Percentiles rank a stretch among this genome's conserved stretches.
phyloP scores from a whole-genome alignment of 53 echinoderm and acorn worm species.

The Pentamera pediparva region DNA sequence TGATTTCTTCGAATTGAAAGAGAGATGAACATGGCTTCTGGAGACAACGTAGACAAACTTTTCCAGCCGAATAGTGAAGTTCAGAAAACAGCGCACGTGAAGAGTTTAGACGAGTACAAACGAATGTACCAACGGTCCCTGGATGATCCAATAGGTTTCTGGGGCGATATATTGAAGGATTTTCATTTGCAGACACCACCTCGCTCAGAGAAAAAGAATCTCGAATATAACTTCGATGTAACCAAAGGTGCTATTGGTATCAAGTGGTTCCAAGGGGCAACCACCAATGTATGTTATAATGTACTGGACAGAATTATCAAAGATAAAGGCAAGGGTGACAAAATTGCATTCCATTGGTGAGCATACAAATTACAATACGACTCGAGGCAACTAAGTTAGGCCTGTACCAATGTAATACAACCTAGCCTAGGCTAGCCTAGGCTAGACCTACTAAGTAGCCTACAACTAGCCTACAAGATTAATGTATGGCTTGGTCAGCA shows the following conservation, averaged over 20 bases:
- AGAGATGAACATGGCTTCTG: not conserved
- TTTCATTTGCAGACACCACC: constrained; percentile 80
- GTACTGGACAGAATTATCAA: constrained; percentile 88
- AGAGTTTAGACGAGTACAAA: constrained; percentile 66
- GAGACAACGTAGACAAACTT: not conserved
- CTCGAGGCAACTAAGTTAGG: no score
- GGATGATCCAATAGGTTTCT: constrained; percentile 73
- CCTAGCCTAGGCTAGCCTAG: no score
- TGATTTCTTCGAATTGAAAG: no score
- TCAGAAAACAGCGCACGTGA: constrained; percentile 74
- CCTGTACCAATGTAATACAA: no score
- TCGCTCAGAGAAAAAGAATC: constrained; percentile 48
- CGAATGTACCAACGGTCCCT: constrained; percentile 76
- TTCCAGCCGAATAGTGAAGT: constrained; percentile 64
- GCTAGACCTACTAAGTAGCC: no score
- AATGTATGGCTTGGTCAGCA: no score
- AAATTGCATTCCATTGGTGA: constrained; percentile 93
- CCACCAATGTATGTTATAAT: constrained; percentile 96
- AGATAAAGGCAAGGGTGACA: constrained; percentile 73
- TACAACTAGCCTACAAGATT: no score
- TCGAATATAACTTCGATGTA: constrained; percentile 89
- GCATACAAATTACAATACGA: constrained; percentile 7
- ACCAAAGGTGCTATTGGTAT: constrained; percentile 61
- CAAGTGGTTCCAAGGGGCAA: constrained; percentile 93
- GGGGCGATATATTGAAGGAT: constrained; percentile 79